Percentiles rank a stretch among this genome's conserved stretches.
Conservation (phyloP, 2,888 invertebrate genomes). For the Conus canariensis region DNA sequence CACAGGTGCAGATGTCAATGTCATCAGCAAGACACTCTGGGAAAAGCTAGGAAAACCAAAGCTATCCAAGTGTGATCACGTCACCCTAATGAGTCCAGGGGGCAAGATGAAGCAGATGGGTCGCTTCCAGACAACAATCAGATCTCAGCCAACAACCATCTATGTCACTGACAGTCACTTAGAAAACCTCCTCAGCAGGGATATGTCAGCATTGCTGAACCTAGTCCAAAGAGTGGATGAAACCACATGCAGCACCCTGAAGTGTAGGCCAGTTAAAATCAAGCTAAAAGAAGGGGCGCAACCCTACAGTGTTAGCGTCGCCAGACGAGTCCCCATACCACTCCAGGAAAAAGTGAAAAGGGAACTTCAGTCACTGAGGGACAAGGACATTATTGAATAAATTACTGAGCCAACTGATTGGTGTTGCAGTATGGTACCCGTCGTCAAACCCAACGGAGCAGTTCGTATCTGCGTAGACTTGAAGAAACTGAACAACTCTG, state of each 20-base stretch:
- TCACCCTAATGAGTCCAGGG: constrained; percentile 10
- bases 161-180: background rate
- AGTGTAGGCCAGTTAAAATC: background rate
- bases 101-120: background rate
- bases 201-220: background rate
- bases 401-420: constrained; percentile 7
- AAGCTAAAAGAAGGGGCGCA: background rate
- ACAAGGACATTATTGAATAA: background rate
- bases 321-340: background rate
- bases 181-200: background rate
- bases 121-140: background rate
- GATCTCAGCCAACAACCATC: background rate
- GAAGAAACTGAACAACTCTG: background rate
- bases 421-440: background rate
- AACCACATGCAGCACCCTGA: background rate
- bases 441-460: background rate
- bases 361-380: background rate
- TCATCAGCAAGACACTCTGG: background rate
- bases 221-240: background rate
- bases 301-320: background rate
- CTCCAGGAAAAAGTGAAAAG: background rate
- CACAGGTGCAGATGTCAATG: background rate
- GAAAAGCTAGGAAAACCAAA: background rate
- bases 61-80: background rate
- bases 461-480: background rate